Evolutionary conservation across 2,888 invertebrate species (phyloP).

Genomic region (Brachylomia viminalis): DNA sequence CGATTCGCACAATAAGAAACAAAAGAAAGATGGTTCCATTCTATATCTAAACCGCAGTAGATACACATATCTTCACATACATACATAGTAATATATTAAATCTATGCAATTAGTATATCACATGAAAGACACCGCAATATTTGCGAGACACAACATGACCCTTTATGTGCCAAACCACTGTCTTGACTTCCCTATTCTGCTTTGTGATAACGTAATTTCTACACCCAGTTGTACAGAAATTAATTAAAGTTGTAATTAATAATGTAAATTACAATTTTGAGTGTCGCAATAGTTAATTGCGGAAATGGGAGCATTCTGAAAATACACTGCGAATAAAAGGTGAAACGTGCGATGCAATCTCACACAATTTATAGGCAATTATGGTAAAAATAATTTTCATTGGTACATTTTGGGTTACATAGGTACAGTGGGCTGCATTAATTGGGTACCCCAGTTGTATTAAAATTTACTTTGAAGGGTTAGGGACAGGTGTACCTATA

Average conservation of each 20-base stretch:
- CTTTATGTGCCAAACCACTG: conserved; percentile 5
- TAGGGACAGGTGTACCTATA: no score
- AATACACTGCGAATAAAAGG: conserved; percentile 46
- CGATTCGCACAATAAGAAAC: no score
- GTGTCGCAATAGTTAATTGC: conserved; percentile 28
- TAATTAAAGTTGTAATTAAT: conserved; percentile 56
- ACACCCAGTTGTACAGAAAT: conserved; percentile 40
- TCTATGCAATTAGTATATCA: conserved; percentile 8
- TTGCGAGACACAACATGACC: conserved; percentile 34
- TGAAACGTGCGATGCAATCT: conserved; percentile 33
- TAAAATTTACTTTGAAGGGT: no score
- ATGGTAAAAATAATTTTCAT: conserved; percentile 16
- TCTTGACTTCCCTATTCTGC: conserved; percentile 27
- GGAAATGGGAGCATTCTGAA: conserved; percentile 26
- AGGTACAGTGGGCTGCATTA: no score
- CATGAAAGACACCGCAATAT: conserved; percentile 27
- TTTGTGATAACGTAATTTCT: conserved; percentile 48
- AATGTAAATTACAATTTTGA: conserved; percentile 52
- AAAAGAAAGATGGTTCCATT: no score
- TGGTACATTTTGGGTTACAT: conserved; percentile 4
- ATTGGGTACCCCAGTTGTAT: no score
- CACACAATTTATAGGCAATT: conserved; percentile 32
- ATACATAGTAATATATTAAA: neutral
- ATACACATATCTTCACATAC: no score
- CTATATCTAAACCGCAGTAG: no score